Conservation (phyloP, 2,888 invertebrate genomes). For the Oxytorus armatus region DNA sequence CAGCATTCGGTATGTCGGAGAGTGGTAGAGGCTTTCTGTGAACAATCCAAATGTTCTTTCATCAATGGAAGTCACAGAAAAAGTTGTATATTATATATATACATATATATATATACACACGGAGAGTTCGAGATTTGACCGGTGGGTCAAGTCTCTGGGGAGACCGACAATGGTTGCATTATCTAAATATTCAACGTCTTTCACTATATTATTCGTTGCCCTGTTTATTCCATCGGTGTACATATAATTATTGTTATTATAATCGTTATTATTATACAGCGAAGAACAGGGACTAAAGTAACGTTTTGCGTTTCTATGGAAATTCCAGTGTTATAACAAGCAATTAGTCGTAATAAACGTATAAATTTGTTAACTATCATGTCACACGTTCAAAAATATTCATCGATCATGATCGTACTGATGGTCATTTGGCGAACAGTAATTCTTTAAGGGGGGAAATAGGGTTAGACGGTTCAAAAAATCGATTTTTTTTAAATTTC, state of each 20-base stretch:
- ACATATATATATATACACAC: not conserved
- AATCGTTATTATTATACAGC: conserved; percentile 24
- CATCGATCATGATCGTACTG: too few species aligned
- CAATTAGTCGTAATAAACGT: too few species aligned
- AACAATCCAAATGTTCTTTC: conserved; percentile 44
- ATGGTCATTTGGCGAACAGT: too few species aligned
- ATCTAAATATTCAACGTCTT: conserved; percentile 49
- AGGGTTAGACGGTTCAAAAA: too few species aligned
- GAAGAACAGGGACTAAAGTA: too few species aligned
- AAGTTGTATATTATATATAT: not conserved
- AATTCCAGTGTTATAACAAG: too few species aligned
- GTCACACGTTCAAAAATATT: too few species aligned
- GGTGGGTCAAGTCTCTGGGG: conserved; percentile 44
- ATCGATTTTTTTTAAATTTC: too few species aligned
- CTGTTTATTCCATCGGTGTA: conserved; percentile 28
- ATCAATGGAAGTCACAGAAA: conserved; percentile 58
- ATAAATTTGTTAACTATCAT: too few species aligned
- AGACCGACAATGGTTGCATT: conserved; percentile 58
- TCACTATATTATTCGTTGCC: conserved; percentile 29
- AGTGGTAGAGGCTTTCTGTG: not conserved
- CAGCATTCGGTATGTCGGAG: not conserved
- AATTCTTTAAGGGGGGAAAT: too few species aligned
- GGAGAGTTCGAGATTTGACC: conserved; percentile 47
- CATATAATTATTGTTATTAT: conserved; percentile 12
- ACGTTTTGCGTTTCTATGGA: too few species aligned